Percentiles rank a stretch among this genome's conserved stretches.
phyloP scores from a whole-genome alignment of 2,888 invertebrate genomes.

The Oxyscelio sp. region DNA sequence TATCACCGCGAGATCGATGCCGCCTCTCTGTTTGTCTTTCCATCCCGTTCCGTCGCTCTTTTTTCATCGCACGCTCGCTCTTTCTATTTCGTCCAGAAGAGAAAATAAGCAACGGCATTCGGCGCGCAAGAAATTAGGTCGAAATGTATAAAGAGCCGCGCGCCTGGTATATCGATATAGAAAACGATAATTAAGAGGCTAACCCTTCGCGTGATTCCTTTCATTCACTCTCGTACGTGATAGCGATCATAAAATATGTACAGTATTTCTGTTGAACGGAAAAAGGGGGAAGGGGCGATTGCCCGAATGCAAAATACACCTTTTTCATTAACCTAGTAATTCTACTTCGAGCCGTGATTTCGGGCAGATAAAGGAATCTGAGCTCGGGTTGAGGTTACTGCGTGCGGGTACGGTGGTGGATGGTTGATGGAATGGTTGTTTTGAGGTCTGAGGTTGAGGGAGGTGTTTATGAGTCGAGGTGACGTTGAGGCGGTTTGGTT shows the following conservation, averaged over 20 bases:
- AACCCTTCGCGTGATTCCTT: slow-evolving; percentile 64
- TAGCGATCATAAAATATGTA: slow-evolving; percentile 54
- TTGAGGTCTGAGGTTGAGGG: too few species aligned
- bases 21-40: slow-evolving; percentile 33
- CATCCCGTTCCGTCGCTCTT: slow-evolving; percentile 2
- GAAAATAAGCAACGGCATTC: slow-evolving; percentile 40
- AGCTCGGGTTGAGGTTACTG: too few species aligned
- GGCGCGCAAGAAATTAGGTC: slow-evolving; percentile 58
- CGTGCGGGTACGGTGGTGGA: too few species aligned
- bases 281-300: background rate
- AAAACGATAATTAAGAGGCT: slow-evolving; percentile 61
- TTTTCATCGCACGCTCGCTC: background rate
- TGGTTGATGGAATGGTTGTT: too few species aligned
- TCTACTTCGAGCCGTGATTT: too few species aligned
- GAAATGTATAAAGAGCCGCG: slow-evolving; percentile 42
- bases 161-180: slow-evolving; percentile 39
- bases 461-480: too few species aligned
- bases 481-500: too few species aligned
- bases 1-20: slow-evolving; percentile 79
- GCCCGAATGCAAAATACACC: slow-evolving; percentile 17
- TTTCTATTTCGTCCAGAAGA: slow-evolving; percentile 20
- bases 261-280: slow-evolving; percentile 18
- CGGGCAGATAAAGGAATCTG: too few species aligned
- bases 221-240: slow-evolving; percentile 51
- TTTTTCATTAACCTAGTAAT: slow-evolving; percentile 22